Evolutionary conservation across 2,888 invertebrate genomes (phyloP).

Genomic region (Oscheius onirici): DNA sequence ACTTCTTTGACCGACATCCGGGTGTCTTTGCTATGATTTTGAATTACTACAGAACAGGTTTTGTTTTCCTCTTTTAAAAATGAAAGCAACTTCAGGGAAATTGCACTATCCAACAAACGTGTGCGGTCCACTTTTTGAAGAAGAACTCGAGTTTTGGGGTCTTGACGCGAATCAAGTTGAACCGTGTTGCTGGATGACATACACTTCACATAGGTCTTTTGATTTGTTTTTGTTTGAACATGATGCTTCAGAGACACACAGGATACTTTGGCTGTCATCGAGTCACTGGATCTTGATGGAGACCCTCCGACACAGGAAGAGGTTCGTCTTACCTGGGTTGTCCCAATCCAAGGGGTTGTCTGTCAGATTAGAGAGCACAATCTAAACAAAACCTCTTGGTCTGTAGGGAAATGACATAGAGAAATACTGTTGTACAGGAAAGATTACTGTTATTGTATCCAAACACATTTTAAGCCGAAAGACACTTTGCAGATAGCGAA

Average conservation of each 20-base stretch:
- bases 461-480: neutral
- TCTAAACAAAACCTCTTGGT: neutral
- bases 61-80: neutral
- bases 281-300: constrained; percentile 95
- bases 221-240: neutral
- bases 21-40: constrained; percentile 89
- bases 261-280: constrained; percentile 95
- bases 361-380: neutral
- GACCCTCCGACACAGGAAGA: constrained; percentile 63
- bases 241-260: constrained; percentile 84
- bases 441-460: neutral
- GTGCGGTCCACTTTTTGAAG: constrained; percentile 97
- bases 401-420: neutral
- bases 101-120: constrained; percentile 99
- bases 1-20: constrained; percentile 95
- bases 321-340: constrained; percentile 30
- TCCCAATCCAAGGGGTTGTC: neutral
- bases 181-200: constrained; percentile 99
- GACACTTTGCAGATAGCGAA: constrained; percentile 35
- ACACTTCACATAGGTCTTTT: constrained; percentile 78
- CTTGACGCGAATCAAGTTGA: constrained; percentile 96
- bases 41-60: constrained; percentile 83
- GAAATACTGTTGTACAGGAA: neutral
- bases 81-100: constrained; percentile 79
- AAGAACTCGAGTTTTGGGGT: constrained; percentile 99